Conservation (phyloP, 2,113 vertebrate species). For the Cynoglossus semilaevis region DNA sequence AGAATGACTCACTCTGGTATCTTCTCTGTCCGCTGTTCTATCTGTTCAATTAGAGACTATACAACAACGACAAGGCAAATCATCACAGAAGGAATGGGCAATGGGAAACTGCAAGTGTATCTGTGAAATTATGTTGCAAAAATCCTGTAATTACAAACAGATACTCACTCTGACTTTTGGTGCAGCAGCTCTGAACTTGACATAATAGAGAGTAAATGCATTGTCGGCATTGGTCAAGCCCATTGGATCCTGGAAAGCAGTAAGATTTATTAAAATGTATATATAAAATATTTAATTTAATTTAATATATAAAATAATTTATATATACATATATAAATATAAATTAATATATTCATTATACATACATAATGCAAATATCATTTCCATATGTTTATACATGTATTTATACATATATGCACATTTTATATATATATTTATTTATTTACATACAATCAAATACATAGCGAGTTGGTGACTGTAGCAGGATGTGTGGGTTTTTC, state of each 20-base stretch:
- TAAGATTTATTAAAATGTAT: too few relatives aligned
- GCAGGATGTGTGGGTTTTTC: slow-evolving; percentile 19
- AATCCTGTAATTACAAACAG: background rate
- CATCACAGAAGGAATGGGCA: background rate
- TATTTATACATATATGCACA: too few relatives aligned
- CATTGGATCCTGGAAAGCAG: slow-evolving; percentile 82
- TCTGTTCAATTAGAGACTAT: slow-evolving; percentile 94
- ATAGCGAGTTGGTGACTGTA: background rate
- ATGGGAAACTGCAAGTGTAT: background rate
- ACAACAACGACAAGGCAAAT: slow-evolving; percentile 3
- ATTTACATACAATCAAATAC: too few relatives aligned
- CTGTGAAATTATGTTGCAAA: background rate
- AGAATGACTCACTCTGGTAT: slow-evolving; percentile 85
- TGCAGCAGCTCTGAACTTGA: slow-evolving; percentile 93
- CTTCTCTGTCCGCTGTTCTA: slow-evolving; percentile 90
- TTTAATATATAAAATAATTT: too few relatives aligned
- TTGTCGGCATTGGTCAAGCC: slow-evolving; percentile 88
- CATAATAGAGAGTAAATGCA: slow-evolving; percentile 95
- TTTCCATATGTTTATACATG: too few relatives aligned
- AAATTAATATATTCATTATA: too few relatives aligned
- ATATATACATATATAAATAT: too few relatives aligned
- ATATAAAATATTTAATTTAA: too few relatives aligned
- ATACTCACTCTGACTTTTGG: slow-evolving; percentile 94
- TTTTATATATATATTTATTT: too few relatives aligned
- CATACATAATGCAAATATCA: too few relatives aligned